Evolutionary conservation across 2,797 vertebrate genomes (phyloP), one percentile per base, ranked within the genome.

Genomic region (Myotis myotis): DNA sequence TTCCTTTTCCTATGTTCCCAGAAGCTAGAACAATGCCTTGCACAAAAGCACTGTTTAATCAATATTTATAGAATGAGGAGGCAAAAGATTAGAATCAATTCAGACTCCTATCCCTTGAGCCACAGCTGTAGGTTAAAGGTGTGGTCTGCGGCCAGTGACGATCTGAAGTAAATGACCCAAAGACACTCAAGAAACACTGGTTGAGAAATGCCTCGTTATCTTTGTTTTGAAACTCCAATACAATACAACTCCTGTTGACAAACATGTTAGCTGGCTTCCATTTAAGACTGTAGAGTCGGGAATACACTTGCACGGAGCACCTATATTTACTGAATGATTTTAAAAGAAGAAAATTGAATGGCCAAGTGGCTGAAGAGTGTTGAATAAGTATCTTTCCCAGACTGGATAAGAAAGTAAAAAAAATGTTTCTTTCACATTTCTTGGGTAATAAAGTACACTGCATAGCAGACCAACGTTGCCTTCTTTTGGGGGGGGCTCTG

Each of bases 311-410:
- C 15, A 78, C 12, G n/a, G 12, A 64, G 44, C 13, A 78, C 19
- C 49, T 55, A 4, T 33, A 36, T 44, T 87, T 70, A 60, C 4
- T 62, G 84, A 71, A 76, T 55, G 36, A 62, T 16, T 87, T 41
- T 38, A 92, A 88, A 72, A 78, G 71, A 53, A 81, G 66, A 89
- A 94, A 78, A 66, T 0, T 4, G 1, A 82, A 78, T 30, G 23
- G 11, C 12, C 1, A 1, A 8, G n/a, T 55, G 19, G 25, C 1
- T 55, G 47, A 87, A 84, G 0, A 47, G 20, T 47, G 33, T 10
- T 93, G 55, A 92, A 90, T 68, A 60, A 64, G 53, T 81, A 22
- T 55, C 80, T 72, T 86, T 64, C 66, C 83, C 66, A 80, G 53
- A 13, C 53, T 51, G 23, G 33, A 28, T 53, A 76, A 87, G 60